phyloP scores from a whole-genome alignment of 92 coral and sea anemone genomes.

The Micromussa lordhowensis region DNA sequence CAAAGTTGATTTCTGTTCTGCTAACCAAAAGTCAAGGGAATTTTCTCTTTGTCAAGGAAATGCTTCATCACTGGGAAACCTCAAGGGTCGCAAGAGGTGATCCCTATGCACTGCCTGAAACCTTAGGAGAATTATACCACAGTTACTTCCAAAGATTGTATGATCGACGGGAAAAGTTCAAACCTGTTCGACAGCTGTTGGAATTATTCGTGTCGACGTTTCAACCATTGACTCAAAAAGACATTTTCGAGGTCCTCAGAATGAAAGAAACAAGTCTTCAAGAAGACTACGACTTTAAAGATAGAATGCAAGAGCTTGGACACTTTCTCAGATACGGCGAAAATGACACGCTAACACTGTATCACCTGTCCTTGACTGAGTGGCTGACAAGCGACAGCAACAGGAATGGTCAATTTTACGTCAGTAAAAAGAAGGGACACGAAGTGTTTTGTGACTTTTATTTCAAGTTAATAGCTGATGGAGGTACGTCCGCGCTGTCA shows the following conservation, averaged over 20 bases:
- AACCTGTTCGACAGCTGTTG: conserved; percentile 42
- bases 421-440: conserved; percentile 34
- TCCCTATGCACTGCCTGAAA: conserved; percentile 37
- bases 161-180: conserved; percentile 36
- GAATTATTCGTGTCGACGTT: conserved; percentile 71
- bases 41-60: conserved; percentile 71
- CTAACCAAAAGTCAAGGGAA: conserved; percentile 68
- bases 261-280: conserved; percentile 26
- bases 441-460: conserved; percentile 41
- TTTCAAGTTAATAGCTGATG: not conserved
- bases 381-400: conserved; percentile 73
- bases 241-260: conserved; percentile 55
- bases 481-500: not conserved
- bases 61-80: conserved; percentile 50
- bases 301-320: conserved; percentile 35
- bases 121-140: conserved; percentile 54
- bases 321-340: conserved; percentile 53
- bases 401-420: conserved; percentile 23
- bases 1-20: not conserved
- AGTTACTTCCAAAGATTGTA: conserved; percentile 55
- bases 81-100: conserved; percentile 4
- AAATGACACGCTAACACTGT: conserved; percentile 56
- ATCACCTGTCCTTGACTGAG: conserved; percentile 55
- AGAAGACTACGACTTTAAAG: conserved; percentile 35
- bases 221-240: conserved; percentile 52